Percentiles rank a stretch among this genome's conserved stretches.
Evolutionary conservation across 2,797 vertebrate genomes (phyloP).

Genomic region (Phaenicophaeus curvirostris): DNA sequence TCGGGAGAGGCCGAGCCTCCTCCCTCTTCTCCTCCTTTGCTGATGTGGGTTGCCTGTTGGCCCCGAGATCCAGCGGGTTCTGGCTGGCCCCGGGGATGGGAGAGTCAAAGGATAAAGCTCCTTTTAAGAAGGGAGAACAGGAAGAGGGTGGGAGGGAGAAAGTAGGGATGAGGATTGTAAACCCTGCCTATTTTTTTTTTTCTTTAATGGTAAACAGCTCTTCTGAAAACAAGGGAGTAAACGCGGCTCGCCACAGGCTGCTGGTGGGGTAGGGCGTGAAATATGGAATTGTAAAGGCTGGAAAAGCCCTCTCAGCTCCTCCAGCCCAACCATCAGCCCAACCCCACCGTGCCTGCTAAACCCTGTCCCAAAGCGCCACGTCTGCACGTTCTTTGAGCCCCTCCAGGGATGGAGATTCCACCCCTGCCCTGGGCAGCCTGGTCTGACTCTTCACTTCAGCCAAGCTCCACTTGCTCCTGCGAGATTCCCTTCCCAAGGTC

Average conservation of each 20-base stretch:
- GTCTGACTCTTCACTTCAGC: too few relatives aligned
- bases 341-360: too few relatives aligned
- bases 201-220: neutral
- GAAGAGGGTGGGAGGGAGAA: slow-evolving; percentile 58
- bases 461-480: neutral
- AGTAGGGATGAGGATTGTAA: neutral
- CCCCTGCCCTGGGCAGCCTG: too few relatives aligned
- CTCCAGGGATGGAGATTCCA: too few relatives aligned
- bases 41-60: slow-evolving; percentile 4
- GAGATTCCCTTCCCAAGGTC: neutral
- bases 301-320: too few relatives aligned
- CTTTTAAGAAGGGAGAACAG: slow-evolving; percentile 43
- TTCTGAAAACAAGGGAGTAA: neutral
- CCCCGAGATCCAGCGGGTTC: slow-evolving; percentile 13
- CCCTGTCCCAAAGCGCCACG: too few relatives aligned
- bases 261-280: neutral
- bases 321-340: too few relatives aligned
- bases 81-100: slow-evolving; percentile 19
- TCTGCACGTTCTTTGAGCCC: too few relatives aligned
- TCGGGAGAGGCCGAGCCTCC: slow-evolving; percentile 12
- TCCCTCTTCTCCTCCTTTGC: slow-evolving; percentile 8
- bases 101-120: slow-evolving; percentile 50
- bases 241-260: neutral
- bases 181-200: neutral
- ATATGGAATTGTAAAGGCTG: too few relatives aligned